Conservation (phyloP, 1,140 invertebrate genomes). For the Brachionus sp. region DNA sequence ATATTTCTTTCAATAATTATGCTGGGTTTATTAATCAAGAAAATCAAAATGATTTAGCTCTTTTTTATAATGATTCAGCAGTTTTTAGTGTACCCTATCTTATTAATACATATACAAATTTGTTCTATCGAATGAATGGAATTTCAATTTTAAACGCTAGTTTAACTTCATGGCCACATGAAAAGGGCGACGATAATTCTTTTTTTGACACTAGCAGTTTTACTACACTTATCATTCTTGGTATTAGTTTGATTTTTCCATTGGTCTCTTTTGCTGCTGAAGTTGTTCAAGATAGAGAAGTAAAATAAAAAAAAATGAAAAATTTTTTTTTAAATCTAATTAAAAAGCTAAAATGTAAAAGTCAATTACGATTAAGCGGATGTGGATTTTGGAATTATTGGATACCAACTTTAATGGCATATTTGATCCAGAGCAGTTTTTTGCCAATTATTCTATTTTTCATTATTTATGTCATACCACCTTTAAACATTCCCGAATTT, state of each 20-base stretch:
- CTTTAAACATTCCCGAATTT: slow-evolving; percentile 6
- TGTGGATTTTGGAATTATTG: slow-evolving; percentile 37
- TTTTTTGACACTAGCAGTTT: slow-evolving; percentile 18
- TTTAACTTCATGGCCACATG: slow-evolving; percentile 32
- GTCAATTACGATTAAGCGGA: slow-evolving; percentile 35
- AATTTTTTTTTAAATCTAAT: background rate
- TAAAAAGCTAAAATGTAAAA: slow-evolving; percentile 36
- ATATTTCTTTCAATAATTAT: background rate
- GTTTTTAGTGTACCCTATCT: slow-evolving; percentile 28
- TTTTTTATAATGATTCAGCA: slow-evolving; percentile 28
- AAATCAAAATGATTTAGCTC: background rate
- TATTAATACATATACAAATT: background rate
- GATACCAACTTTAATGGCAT: background rate
- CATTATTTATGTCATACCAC: slow-evolving; percentile 33
- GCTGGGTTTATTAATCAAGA: background rate
- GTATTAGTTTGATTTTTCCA: slow-evolving; percentile 25
- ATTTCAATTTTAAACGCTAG: background rate
- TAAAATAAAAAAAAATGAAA: background rate
- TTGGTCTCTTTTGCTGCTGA: slow-evolving; percentile 39
- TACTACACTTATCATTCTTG: slow-evolving; percentile 19
- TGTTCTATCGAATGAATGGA: background rate
- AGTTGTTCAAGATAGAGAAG: slow-evolving; percentile 41
- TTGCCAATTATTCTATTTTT: slow-evolving; percentile 15
- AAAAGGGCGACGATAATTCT: background rate
- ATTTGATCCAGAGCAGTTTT: background rate